These are phyloP conservation scores for Holcopasites calliopsidis DNA, from an alignment of 1,140 invertebrate species.

Conservation along the genomic window DNA sequence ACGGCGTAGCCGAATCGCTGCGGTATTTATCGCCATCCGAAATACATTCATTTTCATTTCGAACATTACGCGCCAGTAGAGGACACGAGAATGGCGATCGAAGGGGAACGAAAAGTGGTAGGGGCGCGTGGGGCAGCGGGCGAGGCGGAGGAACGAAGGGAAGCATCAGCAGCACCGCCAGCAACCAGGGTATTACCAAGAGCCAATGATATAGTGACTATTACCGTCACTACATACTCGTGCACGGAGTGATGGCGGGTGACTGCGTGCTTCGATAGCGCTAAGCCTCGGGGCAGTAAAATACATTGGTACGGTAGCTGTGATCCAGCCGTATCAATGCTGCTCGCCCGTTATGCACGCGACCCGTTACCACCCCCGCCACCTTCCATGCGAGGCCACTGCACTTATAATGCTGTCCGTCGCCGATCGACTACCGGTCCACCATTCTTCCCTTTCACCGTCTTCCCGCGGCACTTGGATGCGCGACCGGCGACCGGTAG, in stretches of 20 bases:
- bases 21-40: conserved; percentile 79
- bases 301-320: conserved; percentile 78
- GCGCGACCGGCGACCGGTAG: too few species aligned
- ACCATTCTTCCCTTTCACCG: too few species aligned
- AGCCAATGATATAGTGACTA: conserved; percentile 81
- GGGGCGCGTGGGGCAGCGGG: conserved; percentile 29
- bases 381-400: conserved; percentile 18
- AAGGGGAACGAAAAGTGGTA: conserved; percentile 38
- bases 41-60: conserved; percentile 80
- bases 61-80: conserved; percentile 74
- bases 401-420: conserved; percentile 12
- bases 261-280: conserved; percentile 80
- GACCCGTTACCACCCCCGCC: conserved; percentile 44
- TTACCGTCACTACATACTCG: conserved; percentile 80
- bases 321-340: conserved; percentile 80
- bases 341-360: conserved; percentile 75
- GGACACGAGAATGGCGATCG: conserved; percentile 53
- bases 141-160: conserved; percentile 33
- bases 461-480: too few species aligned
- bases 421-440: conserved; percentile 28
- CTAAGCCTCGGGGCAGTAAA: conserved; percentile 79
- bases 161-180: conserved; percentile 62
- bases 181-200: conserved; percentile 78
- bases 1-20: conserved; percentile 71
- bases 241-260: conserved; percentile 79